Evolutionary conservation across 2,797 vertebrate genomes (phyloP).

Genomic region (Brachymystax lenok): DNA sequence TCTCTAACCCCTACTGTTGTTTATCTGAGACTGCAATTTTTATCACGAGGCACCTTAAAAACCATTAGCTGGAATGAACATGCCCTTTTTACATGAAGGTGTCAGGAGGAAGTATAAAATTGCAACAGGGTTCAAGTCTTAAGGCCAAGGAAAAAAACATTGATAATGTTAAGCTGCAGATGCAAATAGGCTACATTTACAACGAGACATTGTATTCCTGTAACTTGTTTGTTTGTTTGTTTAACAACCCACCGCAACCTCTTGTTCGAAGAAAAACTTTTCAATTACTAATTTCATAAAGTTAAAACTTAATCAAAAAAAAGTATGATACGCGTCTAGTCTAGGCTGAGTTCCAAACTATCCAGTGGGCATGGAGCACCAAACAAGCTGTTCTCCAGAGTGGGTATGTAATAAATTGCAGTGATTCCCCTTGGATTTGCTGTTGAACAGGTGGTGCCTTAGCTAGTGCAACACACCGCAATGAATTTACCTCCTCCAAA

Average conservation of each 20-base stretch:
- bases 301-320: too few relatives aligned
- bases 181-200: neutral
- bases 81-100: neutral
- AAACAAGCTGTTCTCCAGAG: slow-evolving; percentile 75
- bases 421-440: slow-evolving; percentile 73
- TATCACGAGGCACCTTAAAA: neutral
- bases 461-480: slow-evolving; percentile 72
- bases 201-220: too few relatives aligned
- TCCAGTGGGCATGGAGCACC: slow-evolving; percentile 69
- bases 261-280: too few relatives aligned
- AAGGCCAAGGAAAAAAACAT: neutral
- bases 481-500: slow-evolving; percentile 72
- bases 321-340: too few relatives aligned
- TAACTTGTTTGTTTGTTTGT: too few relatives aligned
- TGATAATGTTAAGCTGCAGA: neutral
- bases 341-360: slow-evolving; percentile 60
- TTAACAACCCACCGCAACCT: too few relatives aligned
- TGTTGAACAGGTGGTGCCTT: slow-evolving; percentile 76
- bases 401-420: slow-evolving; percentile 78
- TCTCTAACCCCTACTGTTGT: neutral
- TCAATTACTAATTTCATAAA: too few relatives aligned
- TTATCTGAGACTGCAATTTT: neutral
- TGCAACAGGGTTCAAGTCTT: neutral
- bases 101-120: neutral
- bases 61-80: neutral